Evolutionary conservation across 1,140 invertebrate species (phyloP).

Genomic region (Drosophila littoralis): DNA sequence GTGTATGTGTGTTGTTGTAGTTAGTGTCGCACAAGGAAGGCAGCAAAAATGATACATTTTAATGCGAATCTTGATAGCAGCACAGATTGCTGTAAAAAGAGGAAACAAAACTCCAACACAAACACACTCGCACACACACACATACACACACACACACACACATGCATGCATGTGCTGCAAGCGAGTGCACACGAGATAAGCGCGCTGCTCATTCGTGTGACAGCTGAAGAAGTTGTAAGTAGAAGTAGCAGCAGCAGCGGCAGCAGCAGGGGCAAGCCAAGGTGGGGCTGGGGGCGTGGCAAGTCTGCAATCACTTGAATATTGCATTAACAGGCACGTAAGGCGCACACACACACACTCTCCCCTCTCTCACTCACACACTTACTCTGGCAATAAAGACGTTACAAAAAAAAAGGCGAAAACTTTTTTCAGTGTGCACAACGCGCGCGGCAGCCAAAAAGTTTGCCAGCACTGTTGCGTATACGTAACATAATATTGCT

Average conservation of each 20-base stretch:
- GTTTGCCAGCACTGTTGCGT: slow-evolving; percentile 61
- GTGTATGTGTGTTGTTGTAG: slow-evolving; percentile 32
- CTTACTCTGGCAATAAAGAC: slow-evolving; percentile 67
- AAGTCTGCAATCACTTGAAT: slow-evolving; percentile 83
- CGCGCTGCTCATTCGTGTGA: slow-evolving; percentile 76
- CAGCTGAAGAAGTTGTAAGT: slow-evolving; percentile 81
- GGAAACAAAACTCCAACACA: slow-evolving; percentile 70
- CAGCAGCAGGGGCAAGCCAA: neutral
- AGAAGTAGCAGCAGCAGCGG: slow-evolving; percentile 19
- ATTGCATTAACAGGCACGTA: slow-evolving; percentile 83
- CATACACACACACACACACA: slow-evolving; percentile 47
- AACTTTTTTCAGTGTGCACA: slow-evolving; percentile 46
- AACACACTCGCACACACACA: slow-evolving; percentile 31
- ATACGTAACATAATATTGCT: slow-evolving; percentile 73
- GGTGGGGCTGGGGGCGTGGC: slow-evolving; percentile 11
- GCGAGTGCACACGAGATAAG: slow-evolving; percentile 70
- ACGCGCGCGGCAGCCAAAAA: slow-evolving; percentile 45
- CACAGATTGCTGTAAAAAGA: slow-evolving; percentile 76
- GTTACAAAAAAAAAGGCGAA: slow-evolving; percentile 37
- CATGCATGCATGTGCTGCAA: slow-evolving; percentile 45
- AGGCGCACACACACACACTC: slow-evolving; percentile 47
- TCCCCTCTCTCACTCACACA: slow-evolving; percentile 29
- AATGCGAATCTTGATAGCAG: slow-evolving; percentile 84
- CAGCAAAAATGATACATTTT: slow-evolving; percentile 84
- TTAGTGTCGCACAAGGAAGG: slow-evolving; percentile 51